Evolutionary conservation across 2,888 invertebrate genomes (phyloP).

Genomic region (Nineta flava): DNA sequence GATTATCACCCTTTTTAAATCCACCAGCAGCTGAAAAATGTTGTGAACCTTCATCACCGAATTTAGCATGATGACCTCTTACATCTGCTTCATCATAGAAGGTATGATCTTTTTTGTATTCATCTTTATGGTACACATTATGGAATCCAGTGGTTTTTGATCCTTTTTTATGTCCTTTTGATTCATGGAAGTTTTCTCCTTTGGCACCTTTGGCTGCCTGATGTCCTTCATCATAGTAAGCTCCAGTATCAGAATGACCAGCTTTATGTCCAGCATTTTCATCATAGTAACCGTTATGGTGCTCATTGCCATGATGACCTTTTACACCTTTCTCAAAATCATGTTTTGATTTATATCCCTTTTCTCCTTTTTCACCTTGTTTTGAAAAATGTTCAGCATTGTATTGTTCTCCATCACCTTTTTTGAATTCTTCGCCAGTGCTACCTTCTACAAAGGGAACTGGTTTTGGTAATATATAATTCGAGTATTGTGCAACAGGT

Average conservation of each 20-base stretch:
- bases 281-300: conserved; percentile 34
- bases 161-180: conserved; percentile 48
- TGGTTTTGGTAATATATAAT: conserved; percentile 6
- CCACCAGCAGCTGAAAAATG: conserved; percentile 38
- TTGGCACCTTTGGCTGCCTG: conserved; percentile 34
- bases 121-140: conserved; percentile 58
- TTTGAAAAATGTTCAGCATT: conserved; percentile 31
- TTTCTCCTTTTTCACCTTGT: conserved; percentile 37
- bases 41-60: conserved; percentile 37
- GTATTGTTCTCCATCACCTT: conserved; percentile 33
- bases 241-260: conserved; percentile 35
- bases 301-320: conserved; percentile 36
- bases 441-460: conserved; percentile 4
- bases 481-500: conserved; percentile 13
- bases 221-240: conserved; percentile 37
- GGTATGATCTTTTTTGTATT: conserved; percentile 60
- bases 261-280: conserved; percentile 37
- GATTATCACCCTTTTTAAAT: conserved; percentile 37
- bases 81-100: conserved; percentile 59
- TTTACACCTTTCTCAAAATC: conserved; percentile 38
- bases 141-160: conserved; percentile 55
- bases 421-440: conserved; percentile 11
- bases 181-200: conserved; percentile 39
- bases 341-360: conserved; percentile 35
- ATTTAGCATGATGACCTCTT: conserved; percentile 46